Evolutionary conservation across 2,888 invertebrate genomes (phyloP), one percentile per base, ranked within the genome.

Genomic region (Trypoxylon attenuatum): DNA sequence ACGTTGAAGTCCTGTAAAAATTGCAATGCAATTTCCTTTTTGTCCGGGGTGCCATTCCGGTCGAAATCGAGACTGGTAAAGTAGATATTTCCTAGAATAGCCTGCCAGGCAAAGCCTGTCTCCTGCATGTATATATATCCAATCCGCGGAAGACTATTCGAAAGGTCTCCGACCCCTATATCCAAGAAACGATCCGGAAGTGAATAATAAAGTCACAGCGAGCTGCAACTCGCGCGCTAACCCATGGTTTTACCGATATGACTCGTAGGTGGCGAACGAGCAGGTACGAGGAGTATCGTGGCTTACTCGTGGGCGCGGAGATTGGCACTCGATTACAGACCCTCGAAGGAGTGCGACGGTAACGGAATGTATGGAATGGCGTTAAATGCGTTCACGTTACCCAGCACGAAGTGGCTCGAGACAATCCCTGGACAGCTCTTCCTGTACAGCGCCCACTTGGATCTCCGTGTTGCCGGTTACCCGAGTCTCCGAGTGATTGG

Each of bases 271-370:
- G 80, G 81, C 55, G 84, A 84, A 61, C 81, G 80, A 39, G 81
- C 82, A 16, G 84, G 82, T 42, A 89, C 90, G 87, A 88, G 88
- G 78, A 91, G 91, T 64, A 90, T 91, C 72, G 89, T 91, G 69
- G 91, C 89, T 16, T 91, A 91, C 85, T 91, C 91, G 25, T 90
- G 89, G 79, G 89, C 84, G 67, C 79, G 84, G 70, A 83, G 84
- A 83, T 82, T 84, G 84, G 84, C 84, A 73, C 84, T 84, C 79
- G 84, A 84, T 80, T 84, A 84, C 77, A 79, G 84, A 58, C 80
- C 81, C 69, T 80, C 84, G 63, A 79, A 74, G 70, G 79, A 83
- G 72, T 84, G 84, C 75, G 77, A 76, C 65, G 77, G 78, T 75
- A 78, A 81, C 78, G 73, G 72, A 76, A 77, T 69, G 72, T 72